phyloP scores from a whole-genome alignment of 2,113 vertebrate genomes.

The Jaculus jaculus region DNA sequence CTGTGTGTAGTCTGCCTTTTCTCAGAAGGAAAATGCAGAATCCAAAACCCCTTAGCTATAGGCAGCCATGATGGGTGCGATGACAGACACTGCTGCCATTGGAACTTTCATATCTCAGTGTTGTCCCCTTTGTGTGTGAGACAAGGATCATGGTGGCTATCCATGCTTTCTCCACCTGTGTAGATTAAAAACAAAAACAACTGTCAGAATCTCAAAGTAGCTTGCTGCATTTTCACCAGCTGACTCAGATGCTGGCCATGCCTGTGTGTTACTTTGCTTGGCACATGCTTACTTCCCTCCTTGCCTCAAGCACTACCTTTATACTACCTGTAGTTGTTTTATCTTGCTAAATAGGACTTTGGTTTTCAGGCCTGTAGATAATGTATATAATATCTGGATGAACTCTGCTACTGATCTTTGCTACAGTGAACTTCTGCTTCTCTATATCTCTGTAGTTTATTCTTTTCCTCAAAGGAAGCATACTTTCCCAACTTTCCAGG shows the following conservation, averaged over 20 bases:
- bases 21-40: no score
- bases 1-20: no score
- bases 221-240: accelerated
- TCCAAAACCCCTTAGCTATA: accelerated
- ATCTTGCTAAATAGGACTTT: not conserved
- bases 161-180: not conserved
- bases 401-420: no score
- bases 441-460: accelerated
- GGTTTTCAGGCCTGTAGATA: no score
- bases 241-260: no score
- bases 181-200: not conserved
- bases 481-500: accelerated
- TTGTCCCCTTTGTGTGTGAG: not conserved
- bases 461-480: not conserved
- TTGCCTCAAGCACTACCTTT: no score
- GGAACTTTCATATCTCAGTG: no score
- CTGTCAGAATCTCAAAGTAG: not conserved
- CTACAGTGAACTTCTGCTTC: accelerated
- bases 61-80: no score
- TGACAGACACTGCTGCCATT: accelerated
- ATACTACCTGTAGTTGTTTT: accelerated
- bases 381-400: no score
- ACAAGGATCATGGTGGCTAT: not conserved
- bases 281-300: not conserved
- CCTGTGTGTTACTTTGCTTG: no score